Evolutionary conservation across 2,797 vertebrate species (phyloP).

Genomic region (Aphelocoma californica): DNA sequence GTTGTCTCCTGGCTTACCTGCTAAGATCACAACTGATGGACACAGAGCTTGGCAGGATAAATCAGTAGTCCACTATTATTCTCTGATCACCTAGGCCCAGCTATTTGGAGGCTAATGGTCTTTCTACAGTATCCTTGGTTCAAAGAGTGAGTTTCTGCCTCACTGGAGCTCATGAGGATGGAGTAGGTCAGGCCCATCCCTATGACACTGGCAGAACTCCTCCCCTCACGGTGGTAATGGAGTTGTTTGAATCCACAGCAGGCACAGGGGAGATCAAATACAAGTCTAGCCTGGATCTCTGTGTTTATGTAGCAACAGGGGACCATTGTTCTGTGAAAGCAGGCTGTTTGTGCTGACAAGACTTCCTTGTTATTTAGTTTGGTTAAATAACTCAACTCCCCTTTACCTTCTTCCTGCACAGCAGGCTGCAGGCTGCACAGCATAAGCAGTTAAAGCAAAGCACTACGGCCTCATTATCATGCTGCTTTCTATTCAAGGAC

Average conservation of each 20-base stretch:
- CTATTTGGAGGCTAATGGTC: background rate
- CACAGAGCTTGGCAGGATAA: background rate
- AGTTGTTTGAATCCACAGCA: constrained; percentile 45
- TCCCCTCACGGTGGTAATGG: background rate
- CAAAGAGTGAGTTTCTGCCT: background rate
- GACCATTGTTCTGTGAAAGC: constrained; percentile 67
- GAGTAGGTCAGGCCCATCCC: constrained; percentile 27
- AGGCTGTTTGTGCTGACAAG: constrained; percentile 66
- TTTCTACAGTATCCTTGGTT: background rate
- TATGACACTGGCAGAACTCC: constrained; percentile 33
- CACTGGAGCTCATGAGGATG: background rate
- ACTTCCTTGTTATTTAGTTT: constrained; percentile 74
- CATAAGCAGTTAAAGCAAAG: constrained; percentile 68
- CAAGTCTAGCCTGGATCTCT: constrained; percentile 52
- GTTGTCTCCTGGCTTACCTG: background rate
- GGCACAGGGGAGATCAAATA: constrained; percentile 66
- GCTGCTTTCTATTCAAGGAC: constrained; percentile 60
- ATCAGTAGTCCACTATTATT: background rate
- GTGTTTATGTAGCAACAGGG: constrained; percentile 72
- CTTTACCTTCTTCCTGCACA: constrained; percentile 72
- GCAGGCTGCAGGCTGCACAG: constrained; percentile 63
- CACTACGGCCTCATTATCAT: constrained; percentile 63
- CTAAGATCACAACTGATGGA: background rate
- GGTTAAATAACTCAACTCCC: constrained; percentile 75
- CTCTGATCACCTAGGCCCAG: background rate